A percentile compares a stretch with the other conserved stretches of the same genome.
These are phyloP conservation scores for Acleris literana DNA, from an alignment of 2,888 invertebrate species.

Conservation along the genomic window DNA sequence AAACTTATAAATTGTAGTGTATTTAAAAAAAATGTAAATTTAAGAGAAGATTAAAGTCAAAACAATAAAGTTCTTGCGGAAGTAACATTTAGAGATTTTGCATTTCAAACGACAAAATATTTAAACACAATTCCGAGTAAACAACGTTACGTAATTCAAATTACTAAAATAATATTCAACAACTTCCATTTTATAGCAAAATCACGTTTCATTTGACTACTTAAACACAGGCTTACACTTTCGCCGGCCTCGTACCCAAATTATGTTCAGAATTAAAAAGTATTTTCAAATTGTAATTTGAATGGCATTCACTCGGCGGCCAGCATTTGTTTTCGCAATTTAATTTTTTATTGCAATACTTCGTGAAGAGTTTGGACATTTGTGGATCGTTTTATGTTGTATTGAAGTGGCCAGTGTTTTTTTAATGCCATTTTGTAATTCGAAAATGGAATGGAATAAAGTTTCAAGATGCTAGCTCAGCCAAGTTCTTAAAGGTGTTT, in stretches of 20 bases:
- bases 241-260: constrained; percentile 17
- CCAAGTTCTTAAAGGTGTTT: too few species aligned
- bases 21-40: too few species aligned
- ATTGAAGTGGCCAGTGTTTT: constrained; percentile 17
- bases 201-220: constrained; percentile 18
- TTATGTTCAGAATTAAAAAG: constrained; percentile 26
- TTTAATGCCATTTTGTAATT: background rate
- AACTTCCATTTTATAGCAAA: background rate
- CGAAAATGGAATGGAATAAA: background rate
- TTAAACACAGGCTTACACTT: constrained; percentile 8
- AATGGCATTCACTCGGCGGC: constrained; percentile 23
- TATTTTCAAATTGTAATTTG: constrained; percentile 32
- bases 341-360: constrained; percentile 36
- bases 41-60: too few species aligned
- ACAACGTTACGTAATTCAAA: too few species aligned
- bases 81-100: too few species aligned
- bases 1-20: too few species aligned
- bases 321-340: constrained; percentile 34
- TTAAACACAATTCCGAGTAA: too few species aligned
- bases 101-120: too few species aligned
- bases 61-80: too few species aligned
- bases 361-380: constrained; percentile 28
- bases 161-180: background rate
- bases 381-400: constrained; percentile 24
- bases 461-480: background rate